Evolutionary conservation across 2,797 vertebrate species (phyloP), one percentile per base, ranked within the genome.

Genomic region (Cirrhinus molitorella): DNA sequence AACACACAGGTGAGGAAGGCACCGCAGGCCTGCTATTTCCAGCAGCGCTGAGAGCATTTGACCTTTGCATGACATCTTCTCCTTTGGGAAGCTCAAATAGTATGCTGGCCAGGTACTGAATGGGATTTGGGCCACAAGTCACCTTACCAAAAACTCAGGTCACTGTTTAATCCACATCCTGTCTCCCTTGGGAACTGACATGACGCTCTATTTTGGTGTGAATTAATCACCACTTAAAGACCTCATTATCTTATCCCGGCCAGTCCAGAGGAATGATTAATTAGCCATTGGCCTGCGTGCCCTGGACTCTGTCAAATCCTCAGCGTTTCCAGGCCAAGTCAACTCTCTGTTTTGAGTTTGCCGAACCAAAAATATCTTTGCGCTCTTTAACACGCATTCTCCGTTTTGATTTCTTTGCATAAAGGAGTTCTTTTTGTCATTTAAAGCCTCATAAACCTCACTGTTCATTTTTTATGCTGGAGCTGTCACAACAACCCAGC

Each of bases 181-280:
- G 70, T 47, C 65, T 84, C 81, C 66, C 34, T 51, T 57, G 73
- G 73, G 77, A 25, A 25, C 75, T 87, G 87, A 80, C 80, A 81
- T 43, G 68, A 34, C 49, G 59, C 83, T 80, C 53, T 82, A 40
- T 76, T 73, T 85, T 71, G 40, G 57, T 68, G 79, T 68, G 80
- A 78, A 88, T 87, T 88, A 88, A 88, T 89, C 85, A 79, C 81
- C 55, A 76, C 73, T 78, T 84, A 87, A 87, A 85, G 65, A 76
- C 57, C 78, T 80, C 68, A 80, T 86, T 87, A 77, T 89, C 72
- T 88, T 84, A 82, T 88, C 73, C 59, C 47, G 34, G 85, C 81
- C 47, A 78, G 83, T 84, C 87, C 49, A 66, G 57, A 68, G 25
- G 71, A 83, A 87, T 87, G 77, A 91, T 86, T 80, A 79, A 88